A percentile compares a stretch with the other conserved stretches of the same genome.
These are phyloP conservation scores for Elymnias hypermnestra DNA, from an alignment of 1,140 invertebrate genomes.

Conservation along the genomic window DNA sequence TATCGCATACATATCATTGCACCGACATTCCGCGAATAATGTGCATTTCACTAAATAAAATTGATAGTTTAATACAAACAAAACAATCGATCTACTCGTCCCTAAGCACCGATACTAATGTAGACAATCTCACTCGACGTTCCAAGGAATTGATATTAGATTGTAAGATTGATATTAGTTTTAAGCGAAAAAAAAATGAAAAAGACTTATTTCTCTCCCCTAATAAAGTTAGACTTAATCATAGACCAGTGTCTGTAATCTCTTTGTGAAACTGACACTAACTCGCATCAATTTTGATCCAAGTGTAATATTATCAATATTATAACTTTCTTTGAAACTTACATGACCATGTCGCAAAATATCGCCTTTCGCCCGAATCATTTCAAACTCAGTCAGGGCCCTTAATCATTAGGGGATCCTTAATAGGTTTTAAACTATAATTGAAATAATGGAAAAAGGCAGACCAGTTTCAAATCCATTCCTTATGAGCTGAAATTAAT, in stretches of 20 bases:
- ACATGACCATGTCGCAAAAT: too few relatives aligned
- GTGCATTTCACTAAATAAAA: conserved; percentile 34
- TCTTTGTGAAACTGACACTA: neutral
- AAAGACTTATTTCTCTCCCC: conserved; percentile 70
- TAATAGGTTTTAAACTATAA: too few relatives aligned
- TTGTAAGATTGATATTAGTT: conserved; percentile 31
- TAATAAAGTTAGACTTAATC: conserved; percentile 22
- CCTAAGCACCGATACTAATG: conserved; percentile 6
- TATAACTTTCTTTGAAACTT: too few relatives aligned
- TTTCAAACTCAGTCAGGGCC: too few relatives aligned
- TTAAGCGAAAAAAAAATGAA: conserved; percentile 44
- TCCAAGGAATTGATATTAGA: conserved; percentile 55
- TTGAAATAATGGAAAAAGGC: too few relatives aligned
- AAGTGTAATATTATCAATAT: too few relatives aligned
- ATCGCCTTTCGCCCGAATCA: too few relatives aligned
- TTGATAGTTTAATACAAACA: neutral
- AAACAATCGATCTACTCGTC: neutral
- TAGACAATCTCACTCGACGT: conserved; percentile 31
- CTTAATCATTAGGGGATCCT: too few relatives aligned
- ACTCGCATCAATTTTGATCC: too few relatives aligned
- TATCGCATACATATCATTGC: conserved; percentile 61
- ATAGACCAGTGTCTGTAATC: conserved; percentile 2
- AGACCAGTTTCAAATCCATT: too few relatives aligned
- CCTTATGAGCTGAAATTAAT: too few relatives aligned
- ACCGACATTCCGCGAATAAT: conserved; percentile 43